Base-by-base conservation (phyloP, 2,113 vertebrate species). In the Phyllostomus discolor region DNA sequence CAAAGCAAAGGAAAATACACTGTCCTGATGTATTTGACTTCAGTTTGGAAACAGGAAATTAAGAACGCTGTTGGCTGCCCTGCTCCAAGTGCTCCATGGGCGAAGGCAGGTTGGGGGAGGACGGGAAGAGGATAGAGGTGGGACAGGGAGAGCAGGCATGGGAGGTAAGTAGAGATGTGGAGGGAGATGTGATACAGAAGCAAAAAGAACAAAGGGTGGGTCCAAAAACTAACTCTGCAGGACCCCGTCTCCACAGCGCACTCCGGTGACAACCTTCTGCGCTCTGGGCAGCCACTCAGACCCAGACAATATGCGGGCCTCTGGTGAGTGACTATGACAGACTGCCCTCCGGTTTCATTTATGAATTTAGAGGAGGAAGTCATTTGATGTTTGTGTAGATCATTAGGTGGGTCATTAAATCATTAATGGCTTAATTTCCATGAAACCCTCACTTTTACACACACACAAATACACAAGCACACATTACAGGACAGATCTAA, bases 401-500 rank as follows among this genome's bases (percentile, higher is more conserved):
- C 67, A 59, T 93, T 92, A 89, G 67, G 43, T 69, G 35, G 35
- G 76, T 79, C 88, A 87, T 75, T 94, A 91, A 94, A 75, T 96
- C 50, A 89, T 82, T 92, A 91, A 70, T 84, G 46, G 75, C 41
- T 96, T 93, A 70, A 94, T 97, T 97, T 96, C 80, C 59, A 93
- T 52, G 75, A 95, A 20, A 35, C 64, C 70, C 48, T 95, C 83
- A 17, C 24, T 69, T 86, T 93, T 62, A 92, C 38, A 57, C 7
- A 75, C 88, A 78, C 62, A 33, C 3, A 20, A 8, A 20, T 35
- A 72, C 35, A 83, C 4, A 24, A 50, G 38, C 59, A 87, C 59
- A 86, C 78, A 96, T 50, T 89, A 94, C 15, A 94, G 54, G 95
- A 88, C 10, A 95, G 87, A 87, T 93, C 94, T 96, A 95, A 96